Conservation (phyloP, 2,113 vertebrate genomes). For the Tachysurus vachellii region DNA sequence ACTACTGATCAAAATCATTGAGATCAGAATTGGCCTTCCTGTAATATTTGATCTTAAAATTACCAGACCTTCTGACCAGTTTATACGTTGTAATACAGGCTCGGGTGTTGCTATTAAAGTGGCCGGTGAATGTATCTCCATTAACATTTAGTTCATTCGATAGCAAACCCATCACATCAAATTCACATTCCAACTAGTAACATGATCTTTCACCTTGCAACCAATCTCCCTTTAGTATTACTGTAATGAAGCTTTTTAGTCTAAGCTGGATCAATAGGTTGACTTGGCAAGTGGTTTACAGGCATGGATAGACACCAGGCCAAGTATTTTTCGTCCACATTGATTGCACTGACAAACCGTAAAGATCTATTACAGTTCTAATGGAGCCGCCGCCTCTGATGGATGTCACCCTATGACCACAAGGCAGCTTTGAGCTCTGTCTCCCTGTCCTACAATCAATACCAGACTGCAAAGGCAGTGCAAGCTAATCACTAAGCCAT, state of each 20-base stretch:
- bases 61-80: neutral
- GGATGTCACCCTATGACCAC: neutral
- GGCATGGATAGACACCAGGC: neutral
- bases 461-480: constrained; percentile 5
- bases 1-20: neutral
- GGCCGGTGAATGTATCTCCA: neutral
- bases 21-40: neutral
- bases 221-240: constrained; percentile 20
- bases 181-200: constrained; percentile 32
- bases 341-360: constrained; percentile 28
- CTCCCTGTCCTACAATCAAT: constrained; percentile 4
- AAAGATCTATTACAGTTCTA: constrained; percentile 47
- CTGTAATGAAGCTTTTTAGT: constrained; percentile 15
- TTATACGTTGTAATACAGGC: neutral
- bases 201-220: constrained; percentile 12
- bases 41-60: neutral
- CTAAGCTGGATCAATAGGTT: constrained; percentile 32
- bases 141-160: neutral
- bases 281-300: constrained; percentile 35
- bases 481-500: neutral
- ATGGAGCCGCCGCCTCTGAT: constrained; percentile 28
- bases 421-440: neutral
- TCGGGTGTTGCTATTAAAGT: neutral
- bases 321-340: constrained; percentile 7
- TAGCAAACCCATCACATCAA: constrained; percentile 24